phyloP scores from a whole-genome alignment of 2,113 vertebrate species.

The Gymnarchus niloticus region DNA sequence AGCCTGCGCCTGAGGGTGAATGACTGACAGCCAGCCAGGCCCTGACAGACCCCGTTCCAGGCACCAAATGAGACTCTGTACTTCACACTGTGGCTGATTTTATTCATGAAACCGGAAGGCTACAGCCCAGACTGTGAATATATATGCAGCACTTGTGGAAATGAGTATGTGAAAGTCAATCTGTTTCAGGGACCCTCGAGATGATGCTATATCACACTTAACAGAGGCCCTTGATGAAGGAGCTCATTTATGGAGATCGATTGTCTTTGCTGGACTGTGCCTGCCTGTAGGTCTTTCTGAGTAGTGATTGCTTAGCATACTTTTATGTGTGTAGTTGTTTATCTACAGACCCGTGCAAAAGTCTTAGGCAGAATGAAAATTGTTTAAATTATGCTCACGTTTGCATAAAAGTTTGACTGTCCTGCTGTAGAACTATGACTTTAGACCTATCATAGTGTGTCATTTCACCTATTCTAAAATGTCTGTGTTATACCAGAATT shows the following conservation, averaged over 20 bases:
- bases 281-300: constrained; percentile 1
- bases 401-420: no score
- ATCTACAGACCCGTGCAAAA: no score
- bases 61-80: background rate
- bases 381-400: no score
- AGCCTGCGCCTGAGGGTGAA: constrained; percentile 16
- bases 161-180: background rate
- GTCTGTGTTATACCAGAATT: no score
- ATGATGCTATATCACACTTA: background rate
- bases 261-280: background rate
- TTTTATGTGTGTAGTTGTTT: constrained; percentile 6
- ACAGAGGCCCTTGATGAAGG: background rate
- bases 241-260: background rate
- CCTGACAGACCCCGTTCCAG: background rate
- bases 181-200: constrained; percentile 9
- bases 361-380: no score
- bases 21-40: constrained; percentile 24
- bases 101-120: background rate
- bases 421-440: no score
- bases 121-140: background rate
- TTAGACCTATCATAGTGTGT: no score
- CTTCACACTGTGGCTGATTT: background rate
- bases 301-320: background rate
- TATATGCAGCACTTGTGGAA: background rate
- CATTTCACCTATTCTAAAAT: no score